A percentile compares a stretch with the other conserved stretches of the same genome.
Conservation (phyloP, 2,888 invertebrate genomes). For the Drosophila atripex region DNA sequence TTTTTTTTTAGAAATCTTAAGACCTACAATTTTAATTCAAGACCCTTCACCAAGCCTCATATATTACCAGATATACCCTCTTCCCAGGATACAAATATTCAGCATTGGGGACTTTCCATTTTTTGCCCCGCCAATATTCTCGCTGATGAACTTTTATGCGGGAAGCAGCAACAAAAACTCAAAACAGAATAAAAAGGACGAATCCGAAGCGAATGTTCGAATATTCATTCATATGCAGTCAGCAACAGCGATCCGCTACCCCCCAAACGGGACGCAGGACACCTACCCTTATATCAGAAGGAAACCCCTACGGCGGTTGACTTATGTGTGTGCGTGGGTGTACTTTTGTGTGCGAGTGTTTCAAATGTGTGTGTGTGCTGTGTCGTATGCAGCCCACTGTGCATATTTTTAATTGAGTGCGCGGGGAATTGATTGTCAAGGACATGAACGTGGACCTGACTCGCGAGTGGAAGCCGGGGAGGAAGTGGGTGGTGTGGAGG, state of each 20-base stretch:
- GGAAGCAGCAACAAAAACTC: constrained; percentile 40
- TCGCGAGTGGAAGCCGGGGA: constrained; percentile 24
- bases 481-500: constrained; percentile 11
- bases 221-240: constrained; percentile 78
- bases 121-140: constrained; percentile 67
- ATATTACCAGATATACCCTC: neutral
- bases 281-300: constrained; percentile 24
- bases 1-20: too few relatives aligned
- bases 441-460: constrained; percentile 72
- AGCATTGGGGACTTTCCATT: constrained; percentile 61
- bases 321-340: constrained; percentile 44
- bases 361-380: constrained; percentile 16
- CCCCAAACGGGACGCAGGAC: constrained; percentile 24
- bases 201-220: constrained; percentile 63
- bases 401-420: constrained; percentile 79
- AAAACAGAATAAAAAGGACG: constrained; percentile 35
- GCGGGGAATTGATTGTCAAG: constrained; percentile 78
- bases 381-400: constrained; percentile 66
- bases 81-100: constrained; percentile 22
- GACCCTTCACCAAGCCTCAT: neutral
- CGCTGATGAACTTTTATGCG: constrained; percentile 75
- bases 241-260: constrained; percentile 48
- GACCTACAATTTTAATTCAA: too few relatives aligned
- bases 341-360: constrained; percentile 14
- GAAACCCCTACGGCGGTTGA: constrained; percentile 68